Evolutionary conservation across 2,797 vertebrate genomes (phyloP), one percentile per base, ranked within the genome.

Genomic region (Poeciliopsis infans): DNA sequence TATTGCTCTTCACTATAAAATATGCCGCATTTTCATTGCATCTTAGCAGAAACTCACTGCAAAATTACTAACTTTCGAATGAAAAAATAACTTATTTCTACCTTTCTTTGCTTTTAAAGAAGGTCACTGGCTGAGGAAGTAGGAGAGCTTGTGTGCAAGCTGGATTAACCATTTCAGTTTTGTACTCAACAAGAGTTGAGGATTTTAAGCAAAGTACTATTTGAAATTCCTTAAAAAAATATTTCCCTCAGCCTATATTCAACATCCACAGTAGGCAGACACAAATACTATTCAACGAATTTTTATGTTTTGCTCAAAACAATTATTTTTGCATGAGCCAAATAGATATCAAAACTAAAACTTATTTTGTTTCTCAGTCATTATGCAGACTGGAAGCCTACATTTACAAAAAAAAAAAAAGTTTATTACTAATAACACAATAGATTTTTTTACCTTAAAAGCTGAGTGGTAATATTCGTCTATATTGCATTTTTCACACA

Each of bases 21-120:
- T 86, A 68, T 53, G 70, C 3, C 20, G 76, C 68, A 73, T 72
- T 79, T 86, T 74, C 28, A 53, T 33, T 79, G 71, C 47, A 81
- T 68, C 33, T 78, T 36, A 2, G 43, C 45, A 83, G 78, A 70
- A 73, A 45, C 33, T 74, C 2, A 3, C 45, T 68, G 18, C 43
- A 80, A 86, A 83, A 74, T 41, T 73, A 57, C 46, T 11, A 46
- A 72, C 72, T 83, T 87, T 46, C 18, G 18, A 47, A 36, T 25
- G 3, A 66, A 66, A 76, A 45, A 7, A 74, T 4, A 57, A 64
- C 33, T 4, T 64, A 64, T 36, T 36, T 39, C 7, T 64, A 36
- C 33, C 15, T 23, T 36, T 64, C 33, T 11, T 20, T 64, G 18
- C 1, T 64, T 64, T 64, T 20, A 39, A 36, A 20, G 33, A 39